Evolutionary conservation across 2,113 vertebrate species (phyloP).

Genomic region (Pipra filicauda): DNA sequence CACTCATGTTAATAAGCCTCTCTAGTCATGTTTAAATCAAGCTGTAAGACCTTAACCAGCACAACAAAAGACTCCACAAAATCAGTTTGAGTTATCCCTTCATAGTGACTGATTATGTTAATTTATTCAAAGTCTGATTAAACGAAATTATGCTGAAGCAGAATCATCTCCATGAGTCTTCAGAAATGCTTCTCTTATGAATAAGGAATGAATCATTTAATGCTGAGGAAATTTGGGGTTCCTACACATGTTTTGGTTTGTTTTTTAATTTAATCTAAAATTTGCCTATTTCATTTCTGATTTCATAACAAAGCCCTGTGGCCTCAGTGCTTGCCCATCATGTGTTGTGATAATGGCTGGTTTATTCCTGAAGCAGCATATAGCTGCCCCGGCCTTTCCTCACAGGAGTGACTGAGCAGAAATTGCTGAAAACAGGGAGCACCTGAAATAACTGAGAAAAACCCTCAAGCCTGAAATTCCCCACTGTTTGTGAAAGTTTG

Average conservation of each 20-base stretch:
- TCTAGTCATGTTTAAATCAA: background rate
- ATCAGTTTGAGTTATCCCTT: background rate
- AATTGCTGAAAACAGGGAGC: background rate
- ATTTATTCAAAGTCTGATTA: constrained; percentile 60
- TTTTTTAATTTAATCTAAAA: background rate
- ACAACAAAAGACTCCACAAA: constrained; percentile 35
- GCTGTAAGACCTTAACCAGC: background rate
- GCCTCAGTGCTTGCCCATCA: background rate
- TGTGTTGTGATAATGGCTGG: background rate
- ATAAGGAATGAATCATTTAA: background rate
- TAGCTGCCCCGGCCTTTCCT: background rate
- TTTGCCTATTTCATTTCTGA: background rate
- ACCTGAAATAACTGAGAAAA: background rate
- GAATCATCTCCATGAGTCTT: background rate
- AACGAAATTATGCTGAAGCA: constrained; percentile 14
- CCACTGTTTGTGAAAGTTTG: background rate
- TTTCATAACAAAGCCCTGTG: background rate
- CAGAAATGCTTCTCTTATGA: background rate
- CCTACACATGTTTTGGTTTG: background rate
- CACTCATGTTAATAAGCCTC: constrained; percentile 21
- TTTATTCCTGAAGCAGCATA: background rate
- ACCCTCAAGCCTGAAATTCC: background rate
- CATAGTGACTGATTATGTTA: constrained; percentile 28
- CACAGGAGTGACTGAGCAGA: background rate
- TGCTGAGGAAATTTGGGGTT: background rate